A percentile compares a stretch with the other conserved stretches of the same genome.
Evolutionary conservation across 1,140 invertebrate species (phyloP).

Genomic region (Lethrus apterus): DNA sequence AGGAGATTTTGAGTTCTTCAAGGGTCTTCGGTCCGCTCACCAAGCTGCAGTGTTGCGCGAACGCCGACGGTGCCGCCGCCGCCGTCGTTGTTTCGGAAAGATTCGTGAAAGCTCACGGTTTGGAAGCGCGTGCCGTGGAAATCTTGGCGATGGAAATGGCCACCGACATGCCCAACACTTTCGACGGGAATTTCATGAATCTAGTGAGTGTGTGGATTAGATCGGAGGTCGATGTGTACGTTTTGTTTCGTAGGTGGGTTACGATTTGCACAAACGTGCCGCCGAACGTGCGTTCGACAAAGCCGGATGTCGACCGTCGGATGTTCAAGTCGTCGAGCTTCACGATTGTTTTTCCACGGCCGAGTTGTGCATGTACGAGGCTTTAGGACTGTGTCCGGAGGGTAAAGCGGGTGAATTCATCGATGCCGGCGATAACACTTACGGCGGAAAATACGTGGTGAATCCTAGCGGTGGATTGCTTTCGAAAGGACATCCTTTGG

Average conservation of each 20-base stretch:
- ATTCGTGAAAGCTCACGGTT: conserved; percentile 74
- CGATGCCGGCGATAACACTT: conserved; percentile 92
- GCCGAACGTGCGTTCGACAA: conserved; percentile 72
- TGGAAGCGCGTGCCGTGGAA: conserved; percentile 84
- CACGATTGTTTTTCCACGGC: conserved; percentile 99
- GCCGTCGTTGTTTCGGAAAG: conserved; percentile 85
- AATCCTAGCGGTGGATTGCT: conserved; percentile 98
- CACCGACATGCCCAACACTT: conserved; percentile 85
- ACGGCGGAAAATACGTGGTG: conserved; percentile 93
- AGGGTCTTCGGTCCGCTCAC: conserved; percentile 83
- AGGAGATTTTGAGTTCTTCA: conserved; percentile 81
- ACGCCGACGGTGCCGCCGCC: conserved; percentile 91
- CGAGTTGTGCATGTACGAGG: conserved; percentile 96
- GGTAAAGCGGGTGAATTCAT: conserved; percentile 90
- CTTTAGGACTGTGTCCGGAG: conserved; percentile 81
- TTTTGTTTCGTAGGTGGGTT: no score
- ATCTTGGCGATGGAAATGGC: conserved; percentile 95
- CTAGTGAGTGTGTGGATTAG: no score
- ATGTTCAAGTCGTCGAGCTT: conserved; percentile 91
- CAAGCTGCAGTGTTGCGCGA: conserved; percentile 94
- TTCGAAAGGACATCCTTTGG: conserved; percentile 96
- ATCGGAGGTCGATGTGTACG: no score
- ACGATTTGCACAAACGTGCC: conserved; percentile 89
- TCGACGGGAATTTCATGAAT: conserved; percentile 81
- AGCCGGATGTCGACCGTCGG: conserved; percentile 63